These are phyloP conservation scores for Psylliodes chrysocephalus DNA, from an alignment of 2,888 invertebrate species.

Conservation along the genomic window DNA sequence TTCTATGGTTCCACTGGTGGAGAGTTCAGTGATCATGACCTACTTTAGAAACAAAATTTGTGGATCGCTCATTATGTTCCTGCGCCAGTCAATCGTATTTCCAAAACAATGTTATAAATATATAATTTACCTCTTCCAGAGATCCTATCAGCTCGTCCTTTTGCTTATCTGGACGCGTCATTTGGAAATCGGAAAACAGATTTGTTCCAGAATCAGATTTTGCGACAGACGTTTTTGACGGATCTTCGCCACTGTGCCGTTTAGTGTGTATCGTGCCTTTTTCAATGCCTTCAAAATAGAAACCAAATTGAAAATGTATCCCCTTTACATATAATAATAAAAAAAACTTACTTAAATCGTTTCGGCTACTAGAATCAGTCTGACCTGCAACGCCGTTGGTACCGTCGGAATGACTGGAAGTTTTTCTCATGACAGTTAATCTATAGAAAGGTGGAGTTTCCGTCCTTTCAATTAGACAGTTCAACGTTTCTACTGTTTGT, in stretches of 20 bases:
- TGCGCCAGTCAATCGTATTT: no score
- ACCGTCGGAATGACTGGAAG: constrained; percentile 83
- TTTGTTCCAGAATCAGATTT: constrained; percentile 75
- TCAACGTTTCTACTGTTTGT: constrained; percentile 95
- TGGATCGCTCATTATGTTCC: no score
- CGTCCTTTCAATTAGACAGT: constrained; percentile 94
- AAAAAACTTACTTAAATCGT: constrained; percentile 58
- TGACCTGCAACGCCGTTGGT: constrained; percentile 66
- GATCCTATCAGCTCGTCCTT: constrained; percentile 49
- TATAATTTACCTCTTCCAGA: constrained; percentile 46
- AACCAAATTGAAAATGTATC: background rate
- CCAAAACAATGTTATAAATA: no score
- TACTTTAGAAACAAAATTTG: no score
- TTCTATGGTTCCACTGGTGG: no score
- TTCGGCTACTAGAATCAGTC: constrained; percentile 64
- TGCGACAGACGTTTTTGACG: constrained; percentile 77
- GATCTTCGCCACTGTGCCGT: constrained; percentile 90
- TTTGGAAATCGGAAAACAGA: constrained; percentile 68
- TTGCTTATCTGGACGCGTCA: constrained; percentile 60
- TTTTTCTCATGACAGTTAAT: constrained; percentile 90
- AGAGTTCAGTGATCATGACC: no score
- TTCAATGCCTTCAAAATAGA: constrained; percentile 71
- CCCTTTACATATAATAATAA: background rate
- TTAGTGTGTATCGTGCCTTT: constrained; percentile 98
- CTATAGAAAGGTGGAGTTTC: constrained; percentile 99